Conservation (phyloP, 92 coral and sea anemone genomes). For the Anthopleura xanthogrammica region DNA sequence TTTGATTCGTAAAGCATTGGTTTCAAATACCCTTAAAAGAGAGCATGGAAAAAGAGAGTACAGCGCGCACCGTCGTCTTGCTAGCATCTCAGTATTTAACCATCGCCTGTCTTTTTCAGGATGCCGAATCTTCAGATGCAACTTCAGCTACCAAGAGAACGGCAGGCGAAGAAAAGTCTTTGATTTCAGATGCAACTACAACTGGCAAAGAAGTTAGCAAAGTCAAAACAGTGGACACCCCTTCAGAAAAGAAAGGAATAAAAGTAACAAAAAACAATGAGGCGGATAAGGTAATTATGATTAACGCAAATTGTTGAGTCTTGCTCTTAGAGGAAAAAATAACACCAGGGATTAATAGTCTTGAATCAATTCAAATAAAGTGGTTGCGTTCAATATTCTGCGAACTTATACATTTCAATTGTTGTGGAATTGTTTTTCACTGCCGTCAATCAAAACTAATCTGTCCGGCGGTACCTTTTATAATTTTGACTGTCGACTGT, state of each 20-base stretch:
- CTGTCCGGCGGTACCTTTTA: no score
- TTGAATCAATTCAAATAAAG: neutral
- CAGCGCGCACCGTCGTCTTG: no score
- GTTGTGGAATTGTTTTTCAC: no score
- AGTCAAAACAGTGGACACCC: neutral
- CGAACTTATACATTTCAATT: no score
- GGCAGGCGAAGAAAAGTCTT: neutral
- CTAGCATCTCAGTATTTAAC: neutral
- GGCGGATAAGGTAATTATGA: neutral
- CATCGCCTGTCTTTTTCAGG: neutral
- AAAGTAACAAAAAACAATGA: neutral
- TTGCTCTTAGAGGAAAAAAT: neutral
- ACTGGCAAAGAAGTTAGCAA: neutral
- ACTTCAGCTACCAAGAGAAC: neutral
- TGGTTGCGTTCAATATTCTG: no score
- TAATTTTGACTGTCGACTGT: no score
- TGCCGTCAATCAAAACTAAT: no score
- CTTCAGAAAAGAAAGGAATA: slow-evolving; percentile 7
- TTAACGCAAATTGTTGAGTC: neutral
- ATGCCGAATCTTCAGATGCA: neutral
- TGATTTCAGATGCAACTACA: neutral
- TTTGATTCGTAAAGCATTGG: no score
- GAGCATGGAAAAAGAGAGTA: no score
- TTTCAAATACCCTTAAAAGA: no score
- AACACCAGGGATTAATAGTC: no score